Base-by-base conservation (phyloP, 2,888 invertebrate species). In the Kryphioiulus occultus region DNA sequence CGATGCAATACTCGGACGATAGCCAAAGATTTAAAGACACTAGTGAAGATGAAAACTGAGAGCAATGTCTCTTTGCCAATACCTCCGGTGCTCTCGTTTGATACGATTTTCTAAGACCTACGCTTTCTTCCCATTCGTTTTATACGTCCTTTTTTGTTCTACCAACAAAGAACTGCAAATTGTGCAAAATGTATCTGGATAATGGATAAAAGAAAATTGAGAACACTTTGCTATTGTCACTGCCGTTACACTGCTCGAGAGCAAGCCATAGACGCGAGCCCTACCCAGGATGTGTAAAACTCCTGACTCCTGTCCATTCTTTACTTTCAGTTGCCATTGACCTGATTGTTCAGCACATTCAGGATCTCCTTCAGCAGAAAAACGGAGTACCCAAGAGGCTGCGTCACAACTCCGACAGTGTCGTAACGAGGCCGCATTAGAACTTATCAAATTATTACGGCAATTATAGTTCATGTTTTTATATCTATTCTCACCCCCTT, bases 281-380 rank as follows among this genome's bases (percentile, higher is more conserved):
- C 22, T n/a, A 12, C 39, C 84, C 39, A 84, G 84, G 42, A 84
- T n/a, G 35, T 84, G n/a, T n/a, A 84, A 84, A 84, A 12, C 53
- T 47, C 87, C 42, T 87, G 87, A 86, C 86, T 59, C 42, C 39
- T 35, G 87, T 78, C 35, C 47, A 32, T 85, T 59, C n/a, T 85
- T 85, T 92, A 93, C 93, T 95, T 95, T 88, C 95, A 98, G 99
- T 99, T 92, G 99, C 99, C 90, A 98, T 99, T 91, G 98, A 98
- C 92, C 93, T 99, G 92, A 98, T 99, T 91, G 98, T 99, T 86
- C 98, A 98, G 93, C 98, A 98, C 92, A 98, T 99, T 92, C 95
- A 97, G 90, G 98, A 98, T 92, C 95, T 97, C 91, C 93, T 98
- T 91, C 91, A 59, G 91, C 87, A 88, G 68, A 88, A 87, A 88